These are phyloP conservation scores for Pterostichus niger DNA, from an alignment of 2,888 invertebrate species.

Conservation along the genomic window DNA sequence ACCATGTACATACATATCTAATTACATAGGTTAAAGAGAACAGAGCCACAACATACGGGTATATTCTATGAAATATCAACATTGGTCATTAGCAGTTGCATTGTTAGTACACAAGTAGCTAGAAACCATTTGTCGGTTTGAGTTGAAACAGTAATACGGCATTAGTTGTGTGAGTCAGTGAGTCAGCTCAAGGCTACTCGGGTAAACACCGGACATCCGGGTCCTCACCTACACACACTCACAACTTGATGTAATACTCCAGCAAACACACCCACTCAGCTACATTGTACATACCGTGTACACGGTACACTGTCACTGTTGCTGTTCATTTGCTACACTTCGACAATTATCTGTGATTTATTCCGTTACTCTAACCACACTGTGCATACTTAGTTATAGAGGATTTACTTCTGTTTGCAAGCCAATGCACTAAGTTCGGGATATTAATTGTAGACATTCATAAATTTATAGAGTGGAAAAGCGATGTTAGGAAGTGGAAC, in stretches of 20 bases:
- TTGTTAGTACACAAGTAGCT: not conserved
- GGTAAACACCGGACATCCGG: constrained; percentile 7
- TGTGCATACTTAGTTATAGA: not conserved
- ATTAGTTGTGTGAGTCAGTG: not conserved
- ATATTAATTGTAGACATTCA: no score
- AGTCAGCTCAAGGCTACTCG: not conserved
- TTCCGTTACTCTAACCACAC: constrained; percentile 8
- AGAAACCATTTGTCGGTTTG: not conserved
- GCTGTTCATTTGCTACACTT: constrained; percentile 14
- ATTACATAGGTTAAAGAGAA: no score
- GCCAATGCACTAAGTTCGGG: no score
- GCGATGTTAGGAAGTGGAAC: no score
- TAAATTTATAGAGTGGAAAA: no score
- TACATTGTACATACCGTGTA: constrained; percentile 6
- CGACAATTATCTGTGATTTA: constrained; percentile 41
- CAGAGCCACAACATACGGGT: no score
- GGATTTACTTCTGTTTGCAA: not conserved
- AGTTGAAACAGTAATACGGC: constrained; percentile 9
- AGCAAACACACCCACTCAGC: not conserved
- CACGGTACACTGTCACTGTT: not conserved
- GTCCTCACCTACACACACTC: not conserved
- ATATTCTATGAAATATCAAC: not conserved
- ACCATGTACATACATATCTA: no score
- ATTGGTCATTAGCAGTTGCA: not conserved
- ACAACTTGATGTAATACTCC: constrained; percentile 12